Evolutionary conservation across 1,140 invertebrate genomes (phyloP).

Genomic region (Phymorhynchus buccinoides): DNA sequence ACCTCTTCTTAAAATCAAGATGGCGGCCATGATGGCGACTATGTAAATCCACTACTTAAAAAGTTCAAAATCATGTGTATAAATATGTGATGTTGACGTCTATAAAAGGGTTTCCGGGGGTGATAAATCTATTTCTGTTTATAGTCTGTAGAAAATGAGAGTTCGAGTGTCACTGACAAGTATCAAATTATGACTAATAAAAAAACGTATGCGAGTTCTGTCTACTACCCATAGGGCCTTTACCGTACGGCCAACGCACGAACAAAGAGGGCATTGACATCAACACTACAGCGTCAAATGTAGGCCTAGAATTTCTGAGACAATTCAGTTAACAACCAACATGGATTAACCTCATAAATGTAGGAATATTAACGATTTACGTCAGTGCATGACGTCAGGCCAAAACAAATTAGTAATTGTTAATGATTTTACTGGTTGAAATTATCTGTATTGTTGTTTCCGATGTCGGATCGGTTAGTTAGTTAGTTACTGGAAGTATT

Average conservation of each 20-base stretch:
- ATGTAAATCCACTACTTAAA: too few relatives aligned
- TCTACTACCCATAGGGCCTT: background rate
- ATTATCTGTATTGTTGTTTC: background rate
- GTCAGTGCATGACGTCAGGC: background rate
- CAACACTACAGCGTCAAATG: background rate
- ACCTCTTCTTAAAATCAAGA: too few relatives aligned
- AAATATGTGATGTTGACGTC: too few relatives aligned
- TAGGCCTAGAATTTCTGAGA: background rate
- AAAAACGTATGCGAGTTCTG: background rate
- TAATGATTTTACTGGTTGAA: too few relatives aligned
- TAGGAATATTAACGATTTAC: background rate
- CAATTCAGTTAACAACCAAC: background rate
- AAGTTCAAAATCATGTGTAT: too few relatives aligned
- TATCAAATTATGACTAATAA: background rate
- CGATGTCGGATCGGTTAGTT: background rate
- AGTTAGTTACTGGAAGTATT: background rate
- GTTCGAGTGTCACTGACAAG: too few relatives aligned
- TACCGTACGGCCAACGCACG: background rate
- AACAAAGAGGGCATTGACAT: background rate
- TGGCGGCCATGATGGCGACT: too few relatives aligned
- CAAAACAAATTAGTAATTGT: too few relatives aligned
- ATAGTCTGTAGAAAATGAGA: too few relatives aligned
- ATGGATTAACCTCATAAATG: background rate
- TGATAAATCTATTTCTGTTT: too few relatives aligned
- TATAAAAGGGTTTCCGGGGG: too few relatives aligned